Base-by-base conservation (phyloP, 2,113 vertebrate genomes). In the Epinephelus fuscoguttatus region DNA sequence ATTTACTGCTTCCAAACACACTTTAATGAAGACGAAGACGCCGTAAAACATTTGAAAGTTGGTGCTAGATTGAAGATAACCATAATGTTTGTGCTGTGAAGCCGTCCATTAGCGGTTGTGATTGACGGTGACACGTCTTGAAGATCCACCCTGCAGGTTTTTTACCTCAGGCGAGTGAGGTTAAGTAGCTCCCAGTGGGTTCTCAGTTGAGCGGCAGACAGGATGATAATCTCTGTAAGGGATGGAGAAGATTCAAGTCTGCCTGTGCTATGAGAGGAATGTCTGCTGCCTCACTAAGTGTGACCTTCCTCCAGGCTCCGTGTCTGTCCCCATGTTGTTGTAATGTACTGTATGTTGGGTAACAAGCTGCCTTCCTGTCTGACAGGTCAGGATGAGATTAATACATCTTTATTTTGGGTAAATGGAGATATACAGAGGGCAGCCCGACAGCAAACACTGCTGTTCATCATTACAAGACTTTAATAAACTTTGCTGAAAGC, bases 221-320 rank as follows among this genome's bases (percentile, higher is more conserved):
- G 78, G 57, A 80, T 64, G 72, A 81, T 86, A 60, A 78, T 78
- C 70, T 84, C 2, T 21, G 67, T 60, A 69, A 64, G 67, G 60
- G 64, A 78, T 78, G 69, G 61, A 59, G 68, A 67, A 85, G 75
- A 78, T 56, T 67, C 25, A 10, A 75, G 33, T n/a, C n/a, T 75
- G 14, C 14, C 55, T 77, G 42, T 63, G 49, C 52, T 88, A 69
- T 83, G 81, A 78, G 8, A 81, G 85, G 84, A 88, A 85, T 70
- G 72, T 88, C 57, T 81, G 57, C 59, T 62, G 69, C 72, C 71
- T 82, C 63, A 37, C 60, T 37, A 10, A 66, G 27, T 2, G 1
- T 75, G 76, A 77, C 70, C 82, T 56, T 55, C 72, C 47, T 82
- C 17, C 40, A 66, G 75, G 47, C 75, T 73, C 56, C 50, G 42